phyloP scores from a whole-genome alignment of 2,888 invertebrate species.

The Campaea margaritaria region DNA sequence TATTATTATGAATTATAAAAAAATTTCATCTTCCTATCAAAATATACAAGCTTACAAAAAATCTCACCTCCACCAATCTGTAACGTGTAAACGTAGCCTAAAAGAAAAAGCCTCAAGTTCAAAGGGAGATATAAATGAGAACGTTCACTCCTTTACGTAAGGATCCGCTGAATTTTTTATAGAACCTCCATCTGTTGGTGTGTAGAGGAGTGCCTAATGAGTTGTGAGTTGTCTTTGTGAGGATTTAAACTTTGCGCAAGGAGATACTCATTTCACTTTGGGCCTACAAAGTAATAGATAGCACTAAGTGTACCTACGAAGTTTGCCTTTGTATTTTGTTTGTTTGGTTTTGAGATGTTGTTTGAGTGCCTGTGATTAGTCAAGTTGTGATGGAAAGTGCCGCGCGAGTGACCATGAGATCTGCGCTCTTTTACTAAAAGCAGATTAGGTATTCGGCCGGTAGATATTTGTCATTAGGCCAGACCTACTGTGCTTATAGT shows the following conservation, averaged over 20 bases:
- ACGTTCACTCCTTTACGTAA: constrained; percentile 58
- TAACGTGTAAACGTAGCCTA: constrained; percentile 49
- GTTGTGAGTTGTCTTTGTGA: constrained; percentile 68
- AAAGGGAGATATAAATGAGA: constrained; percentile 68
- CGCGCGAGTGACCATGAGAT: no score
- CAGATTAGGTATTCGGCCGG: no score
- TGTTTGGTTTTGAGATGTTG: neutral
- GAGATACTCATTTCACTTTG: constrained; percentile 53
- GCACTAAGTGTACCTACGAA: neutral
- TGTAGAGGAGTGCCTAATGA: constrained; percentile 71
- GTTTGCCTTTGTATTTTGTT: neutral
- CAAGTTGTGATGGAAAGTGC: neutral
- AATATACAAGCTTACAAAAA: neutral
- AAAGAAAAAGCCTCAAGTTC: constrained; percentile 66
- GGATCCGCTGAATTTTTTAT: constrained; percentile 68
- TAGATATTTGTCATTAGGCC: no score
- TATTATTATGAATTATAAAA: no score
- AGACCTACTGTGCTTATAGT: no score
- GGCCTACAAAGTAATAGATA: constrained; percentile 31
- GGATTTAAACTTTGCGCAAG: constrained; percentile 60
- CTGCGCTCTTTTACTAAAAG: neutral
- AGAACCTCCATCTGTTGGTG: constrained; percentile 61
- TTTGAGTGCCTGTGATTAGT: no score
- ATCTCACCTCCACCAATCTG: constrained; percentile 19
- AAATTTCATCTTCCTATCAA: neutral